Conservation (phyloP, 2,797 vertebrate species). For the Bradypodion pumilum region DNA sequence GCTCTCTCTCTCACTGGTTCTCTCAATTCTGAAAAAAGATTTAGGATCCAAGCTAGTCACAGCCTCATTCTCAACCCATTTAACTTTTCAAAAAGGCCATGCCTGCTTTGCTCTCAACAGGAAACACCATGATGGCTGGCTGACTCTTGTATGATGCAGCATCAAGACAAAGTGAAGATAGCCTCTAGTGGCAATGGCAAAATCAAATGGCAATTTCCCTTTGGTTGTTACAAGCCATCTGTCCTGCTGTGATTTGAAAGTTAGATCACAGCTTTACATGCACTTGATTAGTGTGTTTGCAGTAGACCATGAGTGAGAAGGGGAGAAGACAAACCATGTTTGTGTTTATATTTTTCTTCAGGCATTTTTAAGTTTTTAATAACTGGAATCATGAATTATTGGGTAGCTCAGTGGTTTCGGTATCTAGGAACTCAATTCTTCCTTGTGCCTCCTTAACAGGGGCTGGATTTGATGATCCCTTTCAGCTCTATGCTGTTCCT, state of each 20-base stretch:
- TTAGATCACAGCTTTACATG: conserved; percentile 49
- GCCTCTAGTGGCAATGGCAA: conserved; percentile 38
- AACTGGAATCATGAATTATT: no score
- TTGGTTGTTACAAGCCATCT: conserved; percentile 41
- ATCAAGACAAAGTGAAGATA: conserved; percentile 39
- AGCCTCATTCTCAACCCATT: conserved; percentile 26
- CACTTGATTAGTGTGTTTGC: conserved; percentile 58
- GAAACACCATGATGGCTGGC: not conserved
- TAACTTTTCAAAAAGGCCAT: conserved; percentile 28
- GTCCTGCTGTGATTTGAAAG: conserved; percentile 24
- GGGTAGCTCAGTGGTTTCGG: no score
- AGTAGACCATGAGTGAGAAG: conserved; percentile 14
- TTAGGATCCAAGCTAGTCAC: not conserved
- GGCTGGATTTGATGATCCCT: no score
- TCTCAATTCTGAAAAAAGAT: conserved; percentile 8
- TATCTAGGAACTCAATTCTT: no score
- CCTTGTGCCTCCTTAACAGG: no score
- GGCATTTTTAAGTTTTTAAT: no score
- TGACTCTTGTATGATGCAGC: fast-evolving
- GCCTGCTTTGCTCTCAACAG: conserved; percentile 28
- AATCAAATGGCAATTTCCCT: conserved; percentile 50
- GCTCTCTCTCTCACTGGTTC: no score
- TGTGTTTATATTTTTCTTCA: no score
- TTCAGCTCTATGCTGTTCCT: no score
- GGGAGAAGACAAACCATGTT: conserved; percentile 24